Conservation (phyloP, 2,113 vertebrate species). For the Perognathus longimembris region DNA sequence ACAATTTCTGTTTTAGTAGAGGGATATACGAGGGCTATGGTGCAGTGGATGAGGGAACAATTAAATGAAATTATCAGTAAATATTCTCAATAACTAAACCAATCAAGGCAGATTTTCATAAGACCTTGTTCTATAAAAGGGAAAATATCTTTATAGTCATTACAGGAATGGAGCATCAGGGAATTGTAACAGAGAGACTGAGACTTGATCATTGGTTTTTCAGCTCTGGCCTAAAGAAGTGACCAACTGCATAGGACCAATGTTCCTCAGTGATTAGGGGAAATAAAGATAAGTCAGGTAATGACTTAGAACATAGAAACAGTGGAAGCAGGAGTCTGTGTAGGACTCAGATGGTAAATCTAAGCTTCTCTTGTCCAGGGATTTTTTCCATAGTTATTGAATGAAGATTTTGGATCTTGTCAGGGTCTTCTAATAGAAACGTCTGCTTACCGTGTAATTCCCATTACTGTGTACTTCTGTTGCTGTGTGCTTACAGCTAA, state of each 20-base stretch:
- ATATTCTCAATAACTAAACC: not conserved
- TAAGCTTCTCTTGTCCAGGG: not conserved
- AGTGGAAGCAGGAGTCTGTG: not conserved
- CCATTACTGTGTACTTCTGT: not conserved
- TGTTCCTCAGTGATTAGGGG: not conserved
- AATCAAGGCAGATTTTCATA: not conserved
- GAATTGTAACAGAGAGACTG: not conserved
- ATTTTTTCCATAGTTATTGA: not conserved
- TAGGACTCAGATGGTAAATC: not conserved
- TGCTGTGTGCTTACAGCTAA: constrained; percentile 29
- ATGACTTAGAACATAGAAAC: not conserved
- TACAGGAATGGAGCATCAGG: not conserved
- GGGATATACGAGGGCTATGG: not conserved
- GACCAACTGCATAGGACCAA: not conserved
- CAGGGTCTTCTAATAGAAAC: not conserved
- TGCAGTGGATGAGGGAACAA: not conserved
- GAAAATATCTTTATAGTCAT: not conserved
- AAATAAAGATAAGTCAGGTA: not conserved
- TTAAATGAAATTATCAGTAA: constrained; percentile 1
- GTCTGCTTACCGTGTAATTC: not conserved
- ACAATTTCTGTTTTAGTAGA: not conserved
- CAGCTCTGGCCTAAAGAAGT: constrained; percentile 29
- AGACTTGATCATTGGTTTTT: constrained; percentile 4
- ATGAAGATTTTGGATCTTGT: constrained; percentile 28
- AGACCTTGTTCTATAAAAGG: not conserved